These are phyloP conservation scores for Acanthacorydalis orientalis DNA, from an alignment of 2,888 invertebrate genomes.

Conservation along the genomic window DNA sequence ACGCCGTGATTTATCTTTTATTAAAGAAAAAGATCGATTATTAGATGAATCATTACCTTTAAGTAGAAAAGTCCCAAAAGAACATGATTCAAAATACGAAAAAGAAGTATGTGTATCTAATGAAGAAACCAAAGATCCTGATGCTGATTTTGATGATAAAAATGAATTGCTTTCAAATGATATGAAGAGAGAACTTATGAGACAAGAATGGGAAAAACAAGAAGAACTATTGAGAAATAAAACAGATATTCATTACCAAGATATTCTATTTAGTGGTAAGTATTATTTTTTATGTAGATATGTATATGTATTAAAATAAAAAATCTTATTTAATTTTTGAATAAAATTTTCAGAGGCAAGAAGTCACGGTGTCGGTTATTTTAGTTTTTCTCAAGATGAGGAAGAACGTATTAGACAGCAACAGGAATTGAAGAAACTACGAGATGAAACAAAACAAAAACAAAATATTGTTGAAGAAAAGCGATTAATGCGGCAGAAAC, in stretches of 20 bases:
- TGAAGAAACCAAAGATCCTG: neutral
- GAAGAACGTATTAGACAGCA: constrained; percentile 63
- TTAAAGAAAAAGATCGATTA: constrained; percentile 44
- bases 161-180: constrained; percentile 30
- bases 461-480: constrained; percentile 46
- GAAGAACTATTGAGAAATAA: constrained; percentile 55
- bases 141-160: constrained; percentile 16
- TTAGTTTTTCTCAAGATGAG: constrained; percentile 77
- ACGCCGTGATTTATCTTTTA: constrained; percentile 51
- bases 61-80: neutral
- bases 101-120: neutral
- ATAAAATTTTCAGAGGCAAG: constrained; percentile 61
- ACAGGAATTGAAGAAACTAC: constrained; percentile 50
- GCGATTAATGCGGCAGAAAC: constrained; percentile 41
- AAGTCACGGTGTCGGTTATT: constrained; percentile 84
- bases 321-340: no score
- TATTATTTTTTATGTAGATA: constrained; percentile 9
- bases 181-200: constrained; percentile 48
- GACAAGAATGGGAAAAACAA: constrained; percentile 77
- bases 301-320: constrained; percentile 2
- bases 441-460: constrained; percentile 50
- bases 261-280: constrained; percentile 72
- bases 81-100: neutral
- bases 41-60: constrained; percentile 14
- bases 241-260: constrained; percentile 76